These are phyloP conservation scores for Limnephilus rhombicus DNA, from an alignment of 2,888 invertebrate species.

Conservation along the genomic window DNA sequence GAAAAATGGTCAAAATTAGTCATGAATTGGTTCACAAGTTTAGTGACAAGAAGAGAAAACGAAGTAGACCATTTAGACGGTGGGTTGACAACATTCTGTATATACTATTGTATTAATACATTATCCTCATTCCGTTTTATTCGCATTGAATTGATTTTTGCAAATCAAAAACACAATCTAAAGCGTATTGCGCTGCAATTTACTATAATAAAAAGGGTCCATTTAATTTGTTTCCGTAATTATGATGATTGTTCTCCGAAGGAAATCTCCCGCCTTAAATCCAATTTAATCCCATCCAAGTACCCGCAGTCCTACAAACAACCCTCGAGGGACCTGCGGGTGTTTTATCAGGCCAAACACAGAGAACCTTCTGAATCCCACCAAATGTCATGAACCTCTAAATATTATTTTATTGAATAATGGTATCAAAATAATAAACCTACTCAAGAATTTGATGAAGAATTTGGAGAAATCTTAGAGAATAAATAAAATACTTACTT, in stretches of 20 bases:
- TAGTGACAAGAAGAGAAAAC: too few species aligned
- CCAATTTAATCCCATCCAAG: conserved; percentile 2
- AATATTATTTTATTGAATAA: background rate
- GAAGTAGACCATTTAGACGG: too few species aligned
- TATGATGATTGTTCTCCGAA: background rate
- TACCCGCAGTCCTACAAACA: background rate
- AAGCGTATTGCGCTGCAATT: background rate
- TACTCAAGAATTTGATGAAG: background rate
- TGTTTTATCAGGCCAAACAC: background rate
- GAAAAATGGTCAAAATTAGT: too few species aligned
- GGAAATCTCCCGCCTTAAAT: background rate
- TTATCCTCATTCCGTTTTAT: background rate
- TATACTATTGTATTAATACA: too few species aligned
- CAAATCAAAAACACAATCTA: background rate
- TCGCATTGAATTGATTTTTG: too few species aligned
- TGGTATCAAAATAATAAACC: background rate
- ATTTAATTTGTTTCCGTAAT: background rate
- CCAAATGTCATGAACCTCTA: background rate
- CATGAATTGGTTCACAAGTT: too few species aligned
- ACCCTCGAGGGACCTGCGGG: background rate
- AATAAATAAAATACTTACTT: background rate
- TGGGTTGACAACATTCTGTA: too few species aligned
- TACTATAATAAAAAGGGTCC: background rate
- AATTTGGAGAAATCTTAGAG: background rate
- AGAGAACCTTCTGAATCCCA: background rate